Evolutionary conservation across 2,888 invertebrate species (phyloP).

Genomic region (Acleris emargana): DNA sequence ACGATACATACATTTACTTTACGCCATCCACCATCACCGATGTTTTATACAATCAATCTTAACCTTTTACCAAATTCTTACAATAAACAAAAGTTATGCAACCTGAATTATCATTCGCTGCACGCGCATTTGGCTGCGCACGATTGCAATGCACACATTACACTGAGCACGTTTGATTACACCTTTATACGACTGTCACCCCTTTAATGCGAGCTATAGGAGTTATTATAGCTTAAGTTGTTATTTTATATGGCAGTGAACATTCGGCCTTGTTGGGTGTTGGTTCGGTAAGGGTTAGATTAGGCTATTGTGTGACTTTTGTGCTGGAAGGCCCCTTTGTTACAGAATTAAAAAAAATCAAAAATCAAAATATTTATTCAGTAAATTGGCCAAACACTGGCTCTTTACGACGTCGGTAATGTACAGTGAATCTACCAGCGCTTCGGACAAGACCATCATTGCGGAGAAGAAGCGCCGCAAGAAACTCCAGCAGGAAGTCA

Average conservation of each 20-base stretch:
- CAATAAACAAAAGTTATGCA: conserved; percentile 24
- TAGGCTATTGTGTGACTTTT: neutral
- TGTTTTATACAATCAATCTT: conserved; percentile 4
- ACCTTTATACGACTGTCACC: neutral
- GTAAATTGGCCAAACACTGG: too few relatives aligned
- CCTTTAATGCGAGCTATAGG: conserved; percentile 1
- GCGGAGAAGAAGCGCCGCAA: too few relatives aligned
- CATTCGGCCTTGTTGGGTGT: conserved; percentile 28
- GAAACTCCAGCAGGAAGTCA: too few relatives aligned
- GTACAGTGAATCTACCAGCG: too few relatives aligned
- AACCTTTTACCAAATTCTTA: conserved; percentile 1
- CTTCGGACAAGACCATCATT: too few relatives aligned
- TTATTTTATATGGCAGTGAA: conserved; percentile 18
- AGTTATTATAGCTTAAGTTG: conserved; percentile 4
- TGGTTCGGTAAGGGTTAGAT: conserved; percentile 7
- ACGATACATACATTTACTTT: too few relatives aligned
- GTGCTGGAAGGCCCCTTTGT: too few relatives aligned
- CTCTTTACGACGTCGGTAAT: too few relatives aligned
- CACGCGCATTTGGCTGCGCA: conserved; percentile 15
- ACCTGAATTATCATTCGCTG: conserved; percentile 21
- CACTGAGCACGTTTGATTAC: conserved; percentile 17
- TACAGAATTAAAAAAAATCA: too few relatives aligned
- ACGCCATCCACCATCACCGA: too few relatives aligned
- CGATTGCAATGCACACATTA: conserved; percentile 13
- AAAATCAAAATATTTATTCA: too few relatives aligned